These are phyloP conservation scores for Synanceia verrucosa DNA, from an alignment of 2,797 vertebrate genomes.

Conservation along the genomic window DNA sequence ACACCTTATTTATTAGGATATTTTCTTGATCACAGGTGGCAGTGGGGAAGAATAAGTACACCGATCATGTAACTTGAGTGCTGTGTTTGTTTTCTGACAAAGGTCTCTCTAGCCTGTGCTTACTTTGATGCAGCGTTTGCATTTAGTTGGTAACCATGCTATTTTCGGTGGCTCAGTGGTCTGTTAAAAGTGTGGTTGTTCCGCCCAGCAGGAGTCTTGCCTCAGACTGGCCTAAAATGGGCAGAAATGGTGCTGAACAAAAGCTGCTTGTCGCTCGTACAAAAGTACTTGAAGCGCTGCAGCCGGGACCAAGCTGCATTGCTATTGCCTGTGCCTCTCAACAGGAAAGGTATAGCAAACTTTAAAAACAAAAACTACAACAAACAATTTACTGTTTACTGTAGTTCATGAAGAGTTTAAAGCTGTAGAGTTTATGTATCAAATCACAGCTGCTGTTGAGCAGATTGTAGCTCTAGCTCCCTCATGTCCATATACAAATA, in stretches of 20 bases:
- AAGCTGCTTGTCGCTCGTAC: conserved; percentile 84
- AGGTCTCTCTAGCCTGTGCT: conserved; percentile 74
- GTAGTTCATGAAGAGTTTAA: conserved; percentile 59
- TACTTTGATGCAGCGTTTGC: conserved; percentile 75
- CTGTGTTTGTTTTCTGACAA: conserved; percentile 73
- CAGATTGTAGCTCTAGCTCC: conserved; percentile 59
- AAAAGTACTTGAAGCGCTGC: conserved; percentile 83
- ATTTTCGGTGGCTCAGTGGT: conserved; percentile 82
- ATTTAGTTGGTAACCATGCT: conserved; percentile 80
- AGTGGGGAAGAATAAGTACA: conserved; percentile 56
- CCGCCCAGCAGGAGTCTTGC: conserved; percentile 85
- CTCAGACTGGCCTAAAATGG: conserved; percentile 85
- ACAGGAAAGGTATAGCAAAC: conserved; percentile 85
- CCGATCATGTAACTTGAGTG: conserved; percentile 68
- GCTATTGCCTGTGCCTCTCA: conserved; percentile 84
- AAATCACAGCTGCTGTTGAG: conserved; percentile 61
- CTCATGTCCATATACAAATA: conserved; percentile 52
- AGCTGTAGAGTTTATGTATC: conserved; percentile 59
- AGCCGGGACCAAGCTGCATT: conserved; percentile 81
- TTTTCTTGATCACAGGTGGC: conserved; percentile 75
- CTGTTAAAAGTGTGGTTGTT: conserved; percentile 86
- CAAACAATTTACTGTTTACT: conserved; percentile 69
- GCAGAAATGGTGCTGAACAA: conserved; percentile 84
- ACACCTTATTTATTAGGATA: conserved; percentile 62
- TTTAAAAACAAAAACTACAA: conserved; percentile 76